phyloP scores from a whole-genome alignment of 1,140 invertebrate genomes.

The Lasioglossum albipes region DNA sequence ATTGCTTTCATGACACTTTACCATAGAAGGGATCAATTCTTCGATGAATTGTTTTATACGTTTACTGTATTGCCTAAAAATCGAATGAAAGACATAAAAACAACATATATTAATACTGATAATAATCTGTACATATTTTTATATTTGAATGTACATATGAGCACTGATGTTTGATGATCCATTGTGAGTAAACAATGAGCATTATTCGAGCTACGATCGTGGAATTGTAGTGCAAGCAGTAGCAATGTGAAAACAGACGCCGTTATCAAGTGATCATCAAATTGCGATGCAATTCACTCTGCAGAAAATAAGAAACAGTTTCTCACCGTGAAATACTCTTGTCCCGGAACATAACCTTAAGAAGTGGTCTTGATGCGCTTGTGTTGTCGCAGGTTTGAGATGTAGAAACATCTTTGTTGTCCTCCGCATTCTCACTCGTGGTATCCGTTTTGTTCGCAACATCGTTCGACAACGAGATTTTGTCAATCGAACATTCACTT shows the following conservation, averaged over 20 bases:
- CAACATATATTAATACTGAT: background rate
- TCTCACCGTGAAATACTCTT: conserved; percentile 64
- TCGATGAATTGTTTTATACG: conserved; percentile 68
- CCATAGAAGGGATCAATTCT: conserved; percentile 46
- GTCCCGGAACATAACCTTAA: conserved; percentile 73
- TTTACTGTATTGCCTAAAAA: conserved; percentile 69
- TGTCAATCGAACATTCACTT: conserved; percentile 4
- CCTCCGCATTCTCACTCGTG: background rate
- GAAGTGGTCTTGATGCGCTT: conserved; percentile 45
- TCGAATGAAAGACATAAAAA: conserved; percentile 21
- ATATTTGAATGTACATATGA: too few species aligned
- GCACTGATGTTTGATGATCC: too few species aligned
- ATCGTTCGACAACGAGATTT: background rate
- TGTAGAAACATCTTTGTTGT: background rate
- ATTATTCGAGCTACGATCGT: too few species aligned
- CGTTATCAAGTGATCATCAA: background rate
- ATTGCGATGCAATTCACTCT: background rate
- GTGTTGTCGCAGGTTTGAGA: background rate
- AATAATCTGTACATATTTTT: too few species aligned
- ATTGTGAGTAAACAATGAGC: too few species aligned
- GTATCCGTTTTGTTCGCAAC: background rate
- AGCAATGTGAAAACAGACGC: background rate
- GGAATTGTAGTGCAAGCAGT: background rate
- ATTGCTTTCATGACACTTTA: conserved; percentile 43
- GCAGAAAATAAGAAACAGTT: background rate